Conservation (phyloP, 2,888 invertebrate genomes). For the Amphipoea lucens region DNA sequence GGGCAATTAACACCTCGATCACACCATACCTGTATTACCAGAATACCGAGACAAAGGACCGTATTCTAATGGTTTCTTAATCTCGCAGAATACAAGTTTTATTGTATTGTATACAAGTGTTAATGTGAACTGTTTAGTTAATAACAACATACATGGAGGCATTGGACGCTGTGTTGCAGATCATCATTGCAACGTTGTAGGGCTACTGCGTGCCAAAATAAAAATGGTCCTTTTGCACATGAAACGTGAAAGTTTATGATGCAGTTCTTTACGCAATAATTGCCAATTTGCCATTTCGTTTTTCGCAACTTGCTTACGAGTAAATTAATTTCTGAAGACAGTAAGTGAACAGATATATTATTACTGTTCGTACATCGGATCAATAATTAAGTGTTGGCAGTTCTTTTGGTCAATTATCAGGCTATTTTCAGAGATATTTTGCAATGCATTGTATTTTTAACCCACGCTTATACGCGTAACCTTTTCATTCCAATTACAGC, state of each 20-base stretch:
- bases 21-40: constrained; percentile 5
- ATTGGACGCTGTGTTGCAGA: constrained; percentile 55
- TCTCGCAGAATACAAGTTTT: constrained; percentile 22
- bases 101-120: constrained; percentile 21
- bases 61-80: constrained; percentile 11
- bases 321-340: constrained; percentile 22
- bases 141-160: constrained; percentile 46
- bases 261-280: constrained; percentile 16
- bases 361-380: constrained; percentile 11
- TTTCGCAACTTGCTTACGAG: constrained; percentile 14
- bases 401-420: constrained; percentile 19
- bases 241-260: neutral
- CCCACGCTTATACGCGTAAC: neutral
- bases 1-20: constrained; percentile 48
- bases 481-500: constrained; percentile 31
- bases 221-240: neutral
- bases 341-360: neutral
- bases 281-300: constrained; percentile 5
- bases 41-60: constrained; percentile 22
- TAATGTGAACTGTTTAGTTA: constrained; percentile 45
- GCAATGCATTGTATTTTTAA: constrained; percentile 37
- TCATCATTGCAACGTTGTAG: constrained; percentile 41
- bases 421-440: constrained; percentile 32
- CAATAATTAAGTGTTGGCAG: constrained; percentile 32
- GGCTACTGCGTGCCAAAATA: constrained; percentile 20